Percentiles rank a stretch among this genome's conserved stretches.
These are phyloP conservation scores for Patella depressa DNA, from an alignment of 2,888 invertebrate genomes.

Conservation along the genomic window DNA sequence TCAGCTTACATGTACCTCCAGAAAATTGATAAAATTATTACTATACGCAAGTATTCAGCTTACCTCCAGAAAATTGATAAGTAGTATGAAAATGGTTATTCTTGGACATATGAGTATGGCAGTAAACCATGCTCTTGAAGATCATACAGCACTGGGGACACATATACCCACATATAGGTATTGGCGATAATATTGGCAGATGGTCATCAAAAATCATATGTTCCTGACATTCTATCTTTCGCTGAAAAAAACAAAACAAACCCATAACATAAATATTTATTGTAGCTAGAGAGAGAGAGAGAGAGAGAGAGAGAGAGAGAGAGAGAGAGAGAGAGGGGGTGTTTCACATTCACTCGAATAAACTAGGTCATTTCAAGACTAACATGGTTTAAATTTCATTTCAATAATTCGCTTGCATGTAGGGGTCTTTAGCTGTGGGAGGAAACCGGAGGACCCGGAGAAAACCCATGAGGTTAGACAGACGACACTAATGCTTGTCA, in stretches of 20 bases:
- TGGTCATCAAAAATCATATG: conserved; percentile 32
- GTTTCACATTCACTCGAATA: no score
- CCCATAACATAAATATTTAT: neutral
- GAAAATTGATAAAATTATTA: neutral
- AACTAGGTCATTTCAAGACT: no score
- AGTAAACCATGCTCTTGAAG: conserved; percentile 19
- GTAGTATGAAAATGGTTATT: conserved; percentile 17
- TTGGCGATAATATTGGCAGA: conserved; percentile 24
- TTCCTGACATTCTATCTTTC: conserved; percentile 19
- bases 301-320: no score
- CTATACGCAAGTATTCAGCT: neutral
- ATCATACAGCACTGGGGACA: conserved; percentile 36
- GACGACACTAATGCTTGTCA: no score
- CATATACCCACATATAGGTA: conserved; percentile 33
- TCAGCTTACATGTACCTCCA: neutral
- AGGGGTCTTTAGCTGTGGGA: no score
- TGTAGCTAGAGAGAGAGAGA: no score
- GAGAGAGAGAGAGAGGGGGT: no score
- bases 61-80: conserved; percentile 26
- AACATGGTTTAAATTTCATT: no score
- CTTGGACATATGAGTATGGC: conserved; percentile 27
- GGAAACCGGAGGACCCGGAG: no score
- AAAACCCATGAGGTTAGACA: no score
- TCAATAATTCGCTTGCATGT: no score
- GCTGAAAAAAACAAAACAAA: conserved; percentile 20